A percentile compares a stretch with the other conserved stretches of the same genome.
Conservation (phyloP, 1,140 invertebrate species). For the Nasonia vitripennis region DNA sequence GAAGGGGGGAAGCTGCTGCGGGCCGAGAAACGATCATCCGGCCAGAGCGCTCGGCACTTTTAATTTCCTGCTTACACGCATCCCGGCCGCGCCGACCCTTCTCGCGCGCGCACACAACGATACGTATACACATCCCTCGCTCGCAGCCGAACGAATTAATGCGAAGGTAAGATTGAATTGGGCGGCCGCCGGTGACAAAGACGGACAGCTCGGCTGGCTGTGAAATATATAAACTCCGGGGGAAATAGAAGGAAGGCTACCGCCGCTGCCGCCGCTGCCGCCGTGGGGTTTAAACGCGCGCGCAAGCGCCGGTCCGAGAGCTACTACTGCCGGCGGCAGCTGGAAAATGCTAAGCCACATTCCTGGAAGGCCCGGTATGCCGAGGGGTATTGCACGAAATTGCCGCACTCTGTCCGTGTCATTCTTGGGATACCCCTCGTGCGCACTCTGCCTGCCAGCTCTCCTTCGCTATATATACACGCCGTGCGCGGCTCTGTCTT, state of each 20-base stretch:
- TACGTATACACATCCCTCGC: not conserved
- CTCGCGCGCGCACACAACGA: too few relatives aligned
- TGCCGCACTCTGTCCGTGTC: slow-evolving; percentile 71
- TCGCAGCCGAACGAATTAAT: slow-evolving; percentile 31
- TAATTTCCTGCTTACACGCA: slow-evolving; percentile 25
- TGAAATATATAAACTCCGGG: not conserved
- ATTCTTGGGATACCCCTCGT: slow-evolving; percentile 62
- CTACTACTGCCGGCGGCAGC: slow-evolving; percentile 49
- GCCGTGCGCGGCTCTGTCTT: not conserved
- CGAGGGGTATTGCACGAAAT: slow-evolving; percentile 72
- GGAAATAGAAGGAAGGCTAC: slow-evolving; percentile 19
- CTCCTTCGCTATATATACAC: not conserved
- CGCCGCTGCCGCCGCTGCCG: not conserved
- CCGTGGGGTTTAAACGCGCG: not conserved
- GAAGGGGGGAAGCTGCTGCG: not conserved
- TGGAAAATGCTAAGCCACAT: slow-evolving; percentile 71
- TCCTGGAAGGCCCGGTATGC: slow-evolving; percentile 70
- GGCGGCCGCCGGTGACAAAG: slow-evolving; percentile 8
- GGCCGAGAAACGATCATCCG: slow-evolving; percentile 5
- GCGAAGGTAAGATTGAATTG: slow-evolving; percentile 44
- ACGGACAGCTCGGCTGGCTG: slow-evolving; percentile 22
- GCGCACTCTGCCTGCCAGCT: not conserved
- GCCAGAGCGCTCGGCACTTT: slow-evolving; percentile 23
- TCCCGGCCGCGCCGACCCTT: not conserved
- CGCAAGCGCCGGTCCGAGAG: not conserved